A percentile compares a stretch with the other conserved stretches of the same genome.
Evolutionary conservation across 2,888 invertebrate genomes (phyloP).

Genomic region (Frankliniella fusca): DNA sequence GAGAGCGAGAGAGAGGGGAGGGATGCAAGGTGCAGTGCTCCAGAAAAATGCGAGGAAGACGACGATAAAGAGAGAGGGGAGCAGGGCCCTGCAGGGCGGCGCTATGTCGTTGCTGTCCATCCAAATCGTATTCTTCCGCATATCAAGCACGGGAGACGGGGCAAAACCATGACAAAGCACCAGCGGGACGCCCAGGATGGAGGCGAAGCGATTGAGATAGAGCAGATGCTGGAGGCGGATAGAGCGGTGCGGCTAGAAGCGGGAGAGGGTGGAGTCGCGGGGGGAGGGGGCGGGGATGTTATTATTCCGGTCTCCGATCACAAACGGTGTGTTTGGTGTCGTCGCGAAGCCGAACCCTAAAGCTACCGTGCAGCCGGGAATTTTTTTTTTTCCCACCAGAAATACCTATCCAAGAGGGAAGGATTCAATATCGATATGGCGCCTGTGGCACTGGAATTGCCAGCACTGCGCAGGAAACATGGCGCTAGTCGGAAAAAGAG

Average conservation of each 20-base stretch:
- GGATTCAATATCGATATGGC: no score
- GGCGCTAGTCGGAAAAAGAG: no score
- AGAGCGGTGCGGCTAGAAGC: neutral
- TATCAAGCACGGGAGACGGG: neutral
- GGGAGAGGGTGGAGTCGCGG: neutral
- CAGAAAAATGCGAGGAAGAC: neutral
- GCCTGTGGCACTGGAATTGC: no score
- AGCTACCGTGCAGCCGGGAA: neutral
- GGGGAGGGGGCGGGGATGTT: neutral
- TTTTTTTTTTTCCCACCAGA: no score
- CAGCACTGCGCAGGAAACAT: no score
- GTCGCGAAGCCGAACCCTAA: neutral
- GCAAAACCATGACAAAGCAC: neutral
- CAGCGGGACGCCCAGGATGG: neutral
- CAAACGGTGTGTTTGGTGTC: neutral
- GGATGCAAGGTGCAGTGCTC: neutral
- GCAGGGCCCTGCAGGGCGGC: neutral
- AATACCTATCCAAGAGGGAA: no score
- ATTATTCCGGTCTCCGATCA: neutral
- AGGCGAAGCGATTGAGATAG: neutral
- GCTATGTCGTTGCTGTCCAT: neutral
- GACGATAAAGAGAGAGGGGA: slow-evolving; percentile 2
- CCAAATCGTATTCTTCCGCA: slow-evolving; percentile 26
- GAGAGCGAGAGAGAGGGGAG: neutral
- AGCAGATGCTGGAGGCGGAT: neutral